phyloP scores from a whole-genome alignment of 2,113 vertebrate genomes.

The Osmerus eperlanus region DNA sequence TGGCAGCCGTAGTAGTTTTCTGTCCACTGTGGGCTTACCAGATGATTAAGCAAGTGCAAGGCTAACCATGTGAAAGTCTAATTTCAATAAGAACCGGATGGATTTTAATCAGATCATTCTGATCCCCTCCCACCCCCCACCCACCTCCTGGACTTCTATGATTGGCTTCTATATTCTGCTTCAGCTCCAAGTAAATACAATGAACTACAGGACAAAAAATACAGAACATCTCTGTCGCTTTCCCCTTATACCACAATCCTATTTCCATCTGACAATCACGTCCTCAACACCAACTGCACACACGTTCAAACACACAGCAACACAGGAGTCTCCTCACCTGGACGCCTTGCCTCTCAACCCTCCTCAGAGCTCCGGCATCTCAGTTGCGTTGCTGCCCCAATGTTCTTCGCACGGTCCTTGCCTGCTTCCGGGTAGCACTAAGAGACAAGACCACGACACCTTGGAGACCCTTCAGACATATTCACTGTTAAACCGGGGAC shows the following conservation, averaged over 20 bases:
- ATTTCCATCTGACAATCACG: not conserved
- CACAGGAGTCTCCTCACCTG: constrained; percentile 45
- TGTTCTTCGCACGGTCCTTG: not conserved
- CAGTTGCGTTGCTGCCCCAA: not conserved
- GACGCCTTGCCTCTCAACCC: constrained; percentile 9
- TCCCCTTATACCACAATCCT: too few species aligned
- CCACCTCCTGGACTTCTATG: not conserved
- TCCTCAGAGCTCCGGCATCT: constrained; percentile 14
- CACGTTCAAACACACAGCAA: not conserved
- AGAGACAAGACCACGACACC: not conserved
- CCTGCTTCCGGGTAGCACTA: not conserved
- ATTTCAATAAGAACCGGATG: constrained; percentile 7
- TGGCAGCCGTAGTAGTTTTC: too few species aligned
- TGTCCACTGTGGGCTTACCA: too few species aligned
- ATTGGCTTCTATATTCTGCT: constrained; percentile 10
- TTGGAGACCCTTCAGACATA: not conserved
- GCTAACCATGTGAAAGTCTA: not conserved
- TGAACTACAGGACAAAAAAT: too few species aligned
- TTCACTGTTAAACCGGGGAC: constrained; percentile 7
- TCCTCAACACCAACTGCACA: too few species aligned
- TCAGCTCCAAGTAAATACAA: too few species aligned
- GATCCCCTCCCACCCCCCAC: not conserved
- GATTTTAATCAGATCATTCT: constrained; percentile 7
- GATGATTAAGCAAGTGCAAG: too few species aligned
- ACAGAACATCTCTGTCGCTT: too few species aligned